Evolutionary conservation across 2,888 invertebrate species (phyloP).

Genomic region (Marasmarcha lunaedactyla): DNA sequence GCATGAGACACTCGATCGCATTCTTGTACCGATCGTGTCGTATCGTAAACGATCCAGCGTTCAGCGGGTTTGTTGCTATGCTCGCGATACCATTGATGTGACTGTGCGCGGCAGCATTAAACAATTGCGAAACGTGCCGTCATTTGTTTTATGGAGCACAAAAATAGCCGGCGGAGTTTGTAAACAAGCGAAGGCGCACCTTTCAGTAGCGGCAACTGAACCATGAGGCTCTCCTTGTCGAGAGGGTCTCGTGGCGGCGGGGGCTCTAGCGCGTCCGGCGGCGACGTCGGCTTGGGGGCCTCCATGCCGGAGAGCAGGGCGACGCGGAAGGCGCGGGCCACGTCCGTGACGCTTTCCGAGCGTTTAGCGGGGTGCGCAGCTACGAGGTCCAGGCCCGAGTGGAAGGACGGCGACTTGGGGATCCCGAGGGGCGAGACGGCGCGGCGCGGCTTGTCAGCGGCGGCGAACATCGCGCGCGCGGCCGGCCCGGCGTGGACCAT

Average conservation of each 20-base stretch:
- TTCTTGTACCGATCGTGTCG: too few species aligned
- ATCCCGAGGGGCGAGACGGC: slow-evolving; percentile 77
- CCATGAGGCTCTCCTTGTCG: slow-evolving; percentile 58
- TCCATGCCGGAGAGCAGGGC: slow-evolving; percentile 53
- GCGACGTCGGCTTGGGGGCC: slow-evolving; percentile 51
- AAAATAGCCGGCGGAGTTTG: too few species aligned
- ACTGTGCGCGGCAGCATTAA: too few species aligned
- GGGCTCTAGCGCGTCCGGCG: slow-evolving; percentile 54
- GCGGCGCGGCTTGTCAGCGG: slow-evolving; percentile 62
- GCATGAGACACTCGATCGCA: too few species aligned
- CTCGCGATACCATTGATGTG: too few species aligned
- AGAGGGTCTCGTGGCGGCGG: slow-evolving; percentile 31
- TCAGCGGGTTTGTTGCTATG: too few species aligned
- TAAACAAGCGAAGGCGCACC: slow-evolving; percentile 36
- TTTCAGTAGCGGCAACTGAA: slow-evolving; percentile 64
- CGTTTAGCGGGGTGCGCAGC: slow-evolving; percentile 71
- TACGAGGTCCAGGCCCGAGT: slow-evolving; percentile 86
- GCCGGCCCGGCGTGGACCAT: slow-evolving; percentile 70
- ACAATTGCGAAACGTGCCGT: too few species aligned
- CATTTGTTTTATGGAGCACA: too few species aligned
- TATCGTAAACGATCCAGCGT: neutral
- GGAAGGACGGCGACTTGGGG: slow-evolving; percentile 90
- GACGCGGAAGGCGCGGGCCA: slow-evolving; percentile 61
- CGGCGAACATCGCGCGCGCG: slow-evolving; percentile 68
- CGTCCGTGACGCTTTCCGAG: slow-evolving; percentile 58